Conservation (phyloP, 1,140 invertebrate genomes). For the Ips nitidus region DNA sequence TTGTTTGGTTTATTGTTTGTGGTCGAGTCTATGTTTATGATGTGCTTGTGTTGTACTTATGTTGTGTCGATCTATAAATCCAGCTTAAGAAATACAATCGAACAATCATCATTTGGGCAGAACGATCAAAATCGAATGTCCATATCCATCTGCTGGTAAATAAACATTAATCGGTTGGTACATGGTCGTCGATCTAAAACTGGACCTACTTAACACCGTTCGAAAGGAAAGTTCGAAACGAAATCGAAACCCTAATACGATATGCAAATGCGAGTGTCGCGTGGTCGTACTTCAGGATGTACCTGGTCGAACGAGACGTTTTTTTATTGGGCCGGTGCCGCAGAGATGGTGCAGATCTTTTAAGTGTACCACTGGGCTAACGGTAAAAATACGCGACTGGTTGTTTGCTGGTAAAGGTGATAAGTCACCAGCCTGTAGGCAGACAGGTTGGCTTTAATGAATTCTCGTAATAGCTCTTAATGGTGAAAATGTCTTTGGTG, state of each 20-base stretch:
- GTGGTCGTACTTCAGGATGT: constrained; percentile 2
- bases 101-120: too few relatives aligned
- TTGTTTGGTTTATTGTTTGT: too few relatives aligned
- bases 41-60: too few relatives aligned
- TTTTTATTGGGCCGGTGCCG: neutral
- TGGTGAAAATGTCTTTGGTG: too few relatives aligned
- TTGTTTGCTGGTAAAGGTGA: neutral
- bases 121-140: too few relatives aligned
- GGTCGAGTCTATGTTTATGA: too few relatives aligned
- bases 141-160: too few relatives aligned
- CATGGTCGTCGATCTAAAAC: too few relatives aligned
- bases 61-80: too few relatives aligned
- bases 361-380: constrained; percentile 5
- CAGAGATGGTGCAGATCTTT: neutral
- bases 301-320: neutral
- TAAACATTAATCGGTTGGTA: too few relatives aligned
- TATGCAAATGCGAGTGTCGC: constrained; percentile 1
- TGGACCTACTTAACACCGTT: too few relatives aligned
- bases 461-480: neutral
- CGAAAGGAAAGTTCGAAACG: neutral
- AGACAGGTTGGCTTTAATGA: constrained; percentile 1
- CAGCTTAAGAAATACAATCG: too few relatives aligned
- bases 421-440: neutral
- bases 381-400: constrained; percentile 1
- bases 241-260: constrained; percentile 2